These are phyloP conservation scores for Dusona sp. DNA, from an alignment of 2,888 invertebrate genomes.

Conservation along the genomic window DNA sequence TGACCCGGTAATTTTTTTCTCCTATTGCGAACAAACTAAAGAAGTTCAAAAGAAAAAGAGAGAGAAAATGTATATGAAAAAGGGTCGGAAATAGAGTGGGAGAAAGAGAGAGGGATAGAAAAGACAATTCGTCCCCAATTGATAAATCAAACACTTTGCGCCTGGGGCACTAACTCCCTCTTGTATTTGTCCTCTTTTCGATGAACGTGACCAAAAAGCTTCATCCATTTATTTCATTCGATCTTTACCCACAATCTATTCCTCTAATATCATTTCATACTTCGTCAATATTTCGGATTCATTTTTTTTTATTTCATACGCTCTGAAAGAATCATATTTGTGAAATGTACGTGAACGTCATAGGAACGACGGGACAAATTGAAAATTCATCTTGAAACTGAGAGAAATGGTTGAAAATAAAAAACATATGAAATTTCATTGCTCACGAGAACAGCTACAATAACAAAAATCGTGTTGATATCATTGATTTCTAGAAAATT, in stretches of 20 bases:
- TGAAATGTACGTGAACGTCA: background rate
- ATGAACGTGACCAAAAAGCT: conserved; percentile 69
- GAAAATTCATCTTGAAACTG: background rate
- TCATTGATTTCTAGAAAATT: no score
- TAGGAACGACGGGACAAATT: background rate
- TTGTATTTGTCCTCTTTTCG: conserved; percentile 67
- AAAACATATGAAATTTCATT: background rate
- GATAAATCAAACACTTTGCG: conserved; percentile 68
- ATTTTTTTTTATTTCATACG: background rate
- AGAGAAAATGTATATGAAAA: background rate
- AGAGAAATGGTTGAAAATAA: background rate
- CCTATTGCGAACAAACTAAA: background rate
- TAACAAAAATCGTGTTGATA: background rate
- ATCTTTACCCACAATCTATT: conserved; percentile 29
- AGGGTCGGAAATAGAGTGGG: background rate
- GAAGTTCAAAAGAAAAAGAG: background rate
- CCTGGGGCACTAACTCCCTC: conserved; percentile 44
- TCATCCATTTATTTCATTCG: conserved; percentile 26
- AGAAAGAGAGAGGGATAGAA: conserved; percentile 5
- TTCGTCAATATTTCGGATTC: background rate
- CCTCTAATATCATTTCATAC: conserved; percentile 7
- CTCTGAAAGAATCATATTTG: background rate
- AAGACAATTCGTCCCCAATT: conserved; percentile 67
- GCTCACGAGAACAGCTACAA: background rate
- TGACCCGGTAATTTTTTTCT: background rate